phyloP scores from a whole-genome alignment of 2,797 vertebrate genomes.

The Chaetodon trifasciatus region DNA sequence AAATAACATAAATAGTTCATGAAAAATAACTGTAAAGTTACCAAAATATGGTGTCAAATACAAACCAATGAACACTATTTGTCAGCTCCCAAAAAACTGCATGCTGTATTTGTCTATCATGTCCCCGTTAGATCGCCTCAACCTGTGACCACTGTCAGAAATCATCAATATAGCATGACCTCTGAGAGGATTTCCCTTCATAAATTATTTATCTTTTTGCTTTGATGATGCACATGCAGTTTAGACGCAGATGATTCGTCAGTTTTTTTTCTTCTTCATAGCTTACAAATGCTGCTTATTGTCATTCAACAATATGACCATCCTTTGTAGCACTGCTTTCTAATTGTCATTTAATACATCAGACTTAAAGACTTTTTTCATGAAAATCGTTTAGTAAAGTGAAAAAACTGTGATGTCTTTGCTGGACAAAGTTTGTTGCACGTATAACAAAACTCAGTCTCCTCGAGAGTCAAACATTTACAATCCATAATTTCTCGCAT shows the following conservation, averaged over 20 bases:
- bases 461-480: background rate
- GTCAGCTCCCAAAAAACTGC: background rate
- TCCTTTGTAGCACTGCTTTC: constrained; percentile 9
- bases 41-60: background rate
- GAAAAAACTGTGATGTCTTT: background rate
- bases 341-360: background rate
- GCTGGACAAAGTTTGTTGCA: background rate
- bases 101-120: background rate
- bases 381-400: background rate
- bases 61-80: constrained; percentile 4
- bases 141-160: constrained; percentile 40
- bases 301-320: background rate
- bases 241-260: constrained; percentile 7
- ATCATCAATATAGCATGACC: constrained; percentile 37
- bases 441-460: background rate
- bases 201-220: constrained; percentile 32
- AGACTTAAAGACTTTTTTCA: background rate
- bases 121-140: constrained; percentile 19
- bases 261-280: background rate
- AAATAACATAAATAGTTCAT: constrained; percentile 1
- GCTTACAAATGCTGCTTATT: constrained; percentile 24
- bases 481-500: background rate
- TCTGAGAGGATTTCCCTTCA: constrained; percentile 30
- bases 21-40: background rate
- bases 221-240: constrained; percentile 29